Evolutionary conservation across 2,113 vertebrate species (phyloP).

Genomic region (Alethe diademata): DNA sequence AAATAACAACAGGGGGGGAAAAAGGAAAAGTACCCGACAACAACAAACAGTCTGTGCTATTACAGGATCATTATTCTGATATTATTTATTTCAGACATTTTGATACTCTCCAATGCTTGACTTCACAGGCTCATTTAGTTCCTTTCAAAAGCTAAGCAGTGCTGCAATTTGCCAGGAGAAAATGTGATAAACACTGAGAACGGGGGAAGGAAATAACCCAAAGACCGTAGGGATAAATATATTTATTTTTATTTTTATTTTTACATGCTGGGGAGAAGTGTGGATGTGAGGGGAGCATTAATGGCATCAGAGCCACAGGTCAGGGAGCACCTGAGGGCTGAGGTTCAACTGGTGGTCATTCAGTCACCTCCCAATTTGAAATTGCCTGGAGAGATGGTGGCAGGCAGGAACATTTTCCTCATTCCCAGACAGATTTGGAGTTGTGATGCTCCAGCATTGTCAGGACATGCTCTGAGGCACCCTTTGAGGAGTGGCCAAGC

Average conservation of each 20-base stretch:
- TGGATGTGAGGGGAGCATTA: rapidly evolving
- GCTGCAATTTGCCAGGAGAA: conserved; percentile 35
- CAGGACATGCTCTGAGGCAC: neutral
- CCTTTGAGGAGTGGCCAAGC: neutral
- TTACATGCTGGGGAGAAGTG: neutral
- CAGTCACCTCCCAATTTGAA: neutral
- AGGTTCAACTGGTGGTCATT: neutral
- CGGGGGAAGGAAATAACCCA: neutral
- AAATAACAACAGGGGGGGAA: neutral
- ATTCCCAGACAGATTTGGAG: rapidly evolving
- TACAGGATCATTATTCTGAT: conserved; percentile 57
- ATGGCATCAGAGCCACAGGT: neutral
- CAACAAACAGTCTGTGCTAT: conserved; percentile 48
- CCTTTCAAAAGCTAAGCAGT: conserved; percentile 26
- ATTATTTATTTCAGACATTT: conserved; percentile 58
- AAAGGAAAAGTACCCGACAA: neutral
- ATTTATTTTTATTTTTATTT: neutral
- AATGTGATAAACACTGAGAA: conserved; percentile 33
- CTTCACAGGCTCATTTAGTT: conserved; percentile 48
- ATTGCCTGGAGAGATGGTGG: neutral
- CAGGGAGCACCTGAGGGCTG: neutral
- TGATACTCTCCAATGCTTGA: conserved; percentile 44
- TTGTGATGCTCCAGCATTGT: rapidly evolving
- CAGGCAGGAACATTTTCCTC: neutral
- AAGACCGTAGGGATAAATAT: neutral